Conservation (phyloP, 2,888 invertebrate genomes). For the Vanessa cardui region DNA sequence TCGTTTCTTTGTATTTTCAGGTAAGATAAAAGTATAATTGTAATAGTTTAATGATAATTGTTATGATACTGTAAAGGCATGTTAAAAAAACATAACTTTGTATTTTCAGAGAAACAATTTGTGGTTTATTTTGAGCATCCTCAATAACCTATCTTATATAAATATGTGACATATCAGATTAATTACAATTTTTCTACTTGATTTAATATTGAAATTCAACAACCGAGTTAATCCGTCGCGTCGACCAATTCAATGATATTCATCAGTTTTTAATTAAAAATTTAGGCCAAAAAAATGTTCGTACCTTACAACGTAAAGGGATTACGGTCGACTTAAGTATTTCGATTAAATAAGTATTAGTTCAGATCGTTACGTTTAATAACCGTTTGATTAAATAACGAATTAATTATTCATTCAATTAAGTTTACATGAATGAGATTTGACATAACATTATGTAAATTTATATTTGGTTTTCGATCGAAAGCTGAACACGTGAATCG, state of each 20-base stretch:
- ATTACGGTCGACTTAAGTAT: not conserved
- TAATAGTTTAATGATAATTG: too few species aligned
- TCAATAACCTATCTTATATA: too few species aligned
- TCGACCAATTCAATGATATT: constrained; percentile 10
- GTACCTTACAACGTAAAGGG: not conserved
- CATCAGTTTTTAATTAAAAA: constrained; percentile 20
- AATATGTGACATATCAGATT: constrained; percentile 17
- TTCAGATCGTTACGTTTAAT: not conserved
- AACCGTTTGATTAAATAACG: not conserved
- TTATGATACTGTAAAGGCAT: too few species aligned
- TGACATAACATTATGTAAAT: too few species aligned
- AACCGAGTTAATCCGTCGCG: constrained; percentile 22
- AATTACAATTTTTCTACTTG: constrained; percentile 13
- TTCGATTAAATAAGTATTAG: not conserved
- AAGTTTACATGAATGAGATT: too few species aligned
- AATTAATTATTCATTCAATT: not conserved
- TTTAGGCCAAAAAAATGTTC: not conserved
- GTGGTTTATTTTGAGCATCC: too few species aligned
- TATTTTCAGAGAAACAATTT: too few species aligned
- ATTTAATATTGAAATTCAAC: constrained; percentile 7
- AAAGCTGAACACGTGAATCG: too few species aligned
- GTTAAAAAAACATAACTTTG: too few species aligned
- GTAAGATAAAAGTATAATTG: too few species aligned
- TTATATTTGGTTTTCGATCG: too few species aligned
- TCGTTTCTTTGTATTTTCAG: too few species aligned